Percentiles rank a stretch among this genome's conserved stretches.
Evolutionary conservation across 1,140 invertebrate genomes (phyloP).

Genomic region (Platorchestia sp.): DNA sequence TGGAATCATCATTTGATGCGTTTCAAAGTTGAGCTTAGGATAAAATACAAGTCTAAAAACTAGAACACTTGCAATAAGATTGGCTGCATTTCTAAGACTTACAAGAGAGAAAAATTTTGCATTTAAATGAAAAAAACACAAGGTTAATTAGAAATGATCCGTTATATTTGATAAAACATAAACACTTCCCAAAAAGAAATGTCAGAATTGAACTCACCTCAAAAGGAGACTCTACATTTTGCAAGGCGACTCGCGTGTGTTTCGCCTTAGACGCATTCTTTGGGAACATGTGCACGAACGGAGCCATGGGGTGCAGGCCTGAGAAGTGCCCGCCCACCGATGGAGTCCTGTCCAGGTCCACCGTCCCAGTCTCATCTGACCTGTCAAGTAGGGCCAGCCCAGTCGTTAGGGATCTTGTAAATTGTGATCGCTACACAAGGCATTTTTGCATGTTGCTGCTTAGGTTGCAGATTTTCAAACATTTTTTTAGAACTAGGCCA

Average conservation of each 20-base stretch:
- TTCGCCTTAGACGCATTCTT: not conserved
- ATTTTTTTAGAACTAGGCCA: too few relatives aligned
- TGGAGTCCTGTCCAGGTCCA: not conserved
- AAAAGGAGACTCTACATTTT: not conserved
- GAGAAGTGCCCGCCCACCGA: slow-evolving; percentile 1
- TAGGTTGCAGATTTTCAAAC: too few relatives aligned
- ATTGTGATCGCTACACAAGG: not conserved
- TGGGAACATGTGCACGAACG: not conserved
- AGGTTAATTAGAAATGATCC: not conserved
- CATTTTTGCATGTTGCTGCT: too few relatives aligned
- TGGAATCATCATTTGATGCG: too few relatives aligned
- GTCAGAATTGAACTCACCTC: not conserved
- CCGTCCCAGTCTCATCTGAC: slow-evolving; percentile 30
- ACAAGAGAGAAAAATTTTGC: too few relatives aligned
- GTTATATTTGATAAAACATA: not conserved
- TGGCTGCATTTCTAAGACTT: too few relatives aligned
- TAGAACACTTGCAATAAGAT: too few relatives aligned
- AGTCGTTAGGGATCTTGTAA: not conserved
- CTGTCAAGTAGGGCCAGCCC: not conserved
- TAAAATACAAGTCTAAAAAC: too few relatives aligned
- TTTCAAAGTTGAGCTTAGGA: too few relatives aligned
- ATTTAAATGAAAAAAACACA: too few relatives aligned
- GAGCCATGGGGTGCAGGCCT: slow-evolving; percentile 16
- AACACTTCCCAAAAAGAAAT: not conserved
- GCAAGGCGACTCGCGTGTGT: not conserved